A percentile compares a stretch with the other conserved stretches of the same genome.
Conservation (phyloP, 2,888 invertebrate species). For the Diarsia mendica region DNA sequence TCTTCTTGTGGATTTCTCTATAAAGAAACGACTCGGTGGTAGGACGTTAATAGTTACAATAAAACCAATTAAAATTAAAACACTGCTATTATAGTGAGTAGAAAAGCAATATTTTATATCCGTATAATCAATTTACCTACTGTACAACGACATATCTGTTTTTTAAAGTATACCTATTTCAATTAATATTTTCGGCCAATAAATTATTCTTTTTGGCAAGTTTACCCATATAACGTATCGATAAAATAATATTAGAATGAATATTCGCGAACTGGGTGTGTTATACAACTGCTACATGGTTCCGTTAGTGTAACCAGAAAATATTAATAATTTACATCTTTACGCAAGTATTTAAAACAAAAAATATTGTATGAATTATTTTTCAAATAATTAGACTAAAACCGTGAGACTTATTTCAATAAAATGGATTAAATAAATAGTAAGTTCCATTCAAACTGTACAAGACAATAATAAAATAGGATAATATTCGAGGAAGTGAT, state of each 20-base stretch:
- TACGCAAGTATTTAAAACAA: constrained; percentile 11
- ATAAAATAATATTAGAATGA: constrained; percentile 66
- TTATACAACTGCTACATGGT: constrained; percentile 60
- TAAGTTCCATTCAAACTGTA: constrained; percentile 50
- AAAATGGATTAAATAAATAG: constrained; percentile 29
- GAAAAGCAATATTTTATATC: constrained; percentile 86
- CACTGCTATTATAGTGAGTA: constrained; percentile 85
- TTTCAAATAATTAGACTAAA: constrained; percentile 18
- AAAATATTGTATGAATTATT: constrained; percentile 15
- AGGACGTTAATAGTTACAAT: constrained; percentile 80
- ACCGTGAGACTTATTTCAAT: neutral
- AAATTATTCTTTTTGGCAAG: constrained; percentile 77
- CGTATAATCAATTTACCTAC: constrained; percentile 80
- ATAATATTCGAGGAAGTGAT: constrained; percentile 52
- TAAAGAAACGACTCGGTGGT: constrained; percentile 75
- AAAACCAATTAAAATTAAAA: constrained; percentile 75
- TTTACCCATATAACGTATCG: constrained; percentile 71
- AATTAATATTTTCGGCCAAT: constrained; percentile 74
- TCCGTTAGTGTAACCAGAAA: constrained; percentile 68
- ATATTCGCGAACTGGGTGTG: constrained; percentile 70
- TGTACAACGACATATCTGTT: constrained; percentile 88
- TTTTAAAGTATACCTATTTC: constrained; percentile 83
- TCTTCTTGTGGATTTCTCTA: constrained; percentile 81
- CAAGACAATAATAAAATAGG: constrained; percentile 67
- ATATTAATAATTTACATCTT: constrained; percentile 62